Percentiles rank a stretch among this genome's conserved stretches.
These are phyloP conservation scores for Poeciliopsis prolifica DNA, from an alignment of 2,113 vertebrate species.

Conservation along the genomic window DNA sequence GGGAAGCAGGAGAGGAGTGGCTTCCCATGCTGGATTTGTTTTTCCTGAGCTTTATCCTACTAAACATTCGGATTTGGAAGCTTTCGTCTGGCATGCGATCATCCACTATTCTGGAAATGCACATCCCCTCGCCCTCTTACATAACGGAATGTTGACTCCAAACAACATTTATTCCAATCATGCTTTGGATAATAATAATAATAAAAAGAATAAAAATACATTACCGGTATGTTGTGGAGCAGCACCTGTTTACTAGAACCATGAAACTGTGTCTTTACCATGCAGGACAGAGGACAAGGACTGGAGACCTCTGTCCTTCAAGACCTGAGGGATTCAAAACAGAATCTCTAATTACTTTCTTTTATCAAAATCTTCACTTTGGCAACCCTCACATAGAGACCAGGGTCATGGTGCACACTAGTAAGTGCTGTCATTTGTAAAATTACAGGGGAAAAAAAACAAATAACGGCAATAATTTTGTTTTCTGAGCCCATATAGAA, in stretches of 20 bases:
- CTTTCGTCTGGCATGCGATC: conserved; percentile 5
- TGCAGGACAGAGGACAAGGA: background rate
- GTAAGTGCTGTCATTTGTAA: too few species aligned
- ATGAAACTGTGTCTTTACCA: too few species aligned
- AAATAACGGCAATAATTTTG: too few species aligned
- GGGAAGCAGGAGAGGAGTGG: conserved; percentile 6
- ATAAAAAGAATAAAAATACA: background rate
- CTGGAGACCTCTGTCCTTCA: background rate
- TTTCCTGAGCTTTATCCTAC: conserved; percentile 55
- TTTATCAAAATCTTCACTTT: background rate
- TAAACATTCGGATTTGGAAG: conserved; percentile 43
- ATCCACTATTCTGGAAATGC: conserved; percentile 35
- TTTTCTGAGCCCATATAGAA: too few species aligned
- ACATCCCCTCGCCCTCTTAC: conserved; percentile 46
- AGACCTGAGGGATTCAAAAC: background rate
- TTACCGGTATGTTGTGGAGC: too few species aligned
- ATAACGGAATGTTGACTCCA: conserved; percentile 38
- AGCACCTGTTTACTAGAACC: too few species aligned
- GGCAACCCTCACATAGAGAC: background rate
- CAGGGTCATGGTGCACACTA: too few species aligned
- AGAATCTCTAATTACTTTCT: background rate
- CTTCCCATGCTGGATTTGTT: conserved; percentile 32
- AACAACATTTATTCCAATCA: conserved; percentile 30
- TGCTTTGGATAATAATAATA: background rate
- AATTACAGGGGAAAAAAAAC: too few species aligned